Evolutionary conservation across 2,113 vertebrate genomes (phyloP).

Genomic region (Spermophilus dauricus): DNA sequence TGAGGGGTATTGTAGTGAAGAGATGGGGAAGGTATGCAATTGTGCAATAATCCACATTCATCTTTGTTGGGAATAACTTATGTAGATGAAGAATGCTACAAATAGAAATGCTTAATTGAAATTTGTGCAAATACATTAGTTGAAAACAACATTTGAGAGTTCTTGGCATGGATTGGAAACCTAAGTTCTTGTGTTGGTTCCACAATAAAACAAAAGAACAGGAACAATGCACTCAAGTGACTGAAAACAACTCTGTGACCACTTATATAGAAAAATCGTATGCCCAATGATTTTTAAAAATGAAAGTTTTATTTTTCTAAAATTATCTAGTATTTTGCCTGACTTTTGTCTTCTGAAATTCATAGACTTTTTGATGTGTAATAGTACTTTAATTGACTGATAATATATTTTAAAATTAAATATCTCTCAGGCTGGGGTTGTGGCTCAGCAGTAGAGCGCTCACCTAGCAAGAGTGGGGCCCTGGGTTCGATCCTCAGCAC

Average conservation of each 20-base stretch:
- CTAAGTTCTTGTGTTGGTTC: neutral
- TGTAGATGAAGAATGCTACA: neutral
- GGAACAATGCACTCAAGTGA: neutral
- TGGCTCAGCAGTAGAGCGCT: too few species aligned
- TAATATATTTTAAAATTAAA: neutral
- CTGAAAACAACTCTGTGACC: neutral
- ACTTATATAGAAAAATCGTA: neutral
- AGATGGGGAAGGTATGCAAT: neutral
- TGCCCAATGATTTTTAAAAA: neutral
- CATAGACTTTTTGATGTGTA: constrained; percentile 5
- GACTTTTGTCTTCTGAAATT: neutral
- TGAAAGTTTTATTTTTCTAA: neutral
- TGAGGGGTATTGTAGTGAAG: too few species aligned
- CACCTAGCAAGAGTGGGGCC: too few species aligned
- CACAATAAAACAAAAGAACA: neutral
- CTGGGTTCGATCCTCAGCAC: too few species aligned
- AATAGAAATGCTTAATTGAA: neutral
- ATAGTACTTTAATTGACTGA: neutral
- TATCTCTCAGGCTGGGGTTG: too few species aligned
- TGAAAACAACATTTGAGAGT: neutral
- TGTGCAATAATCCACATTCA: neutral
- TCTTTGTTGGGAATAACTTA: neutral
- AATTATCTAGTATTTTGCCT: neutral
- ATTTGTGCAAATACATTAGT: neutral
- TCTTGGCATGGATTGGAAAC: neutral